Base-by-base conservation (phyloP, 2,113 vertebrate species). In the Felis catus region DNA sequence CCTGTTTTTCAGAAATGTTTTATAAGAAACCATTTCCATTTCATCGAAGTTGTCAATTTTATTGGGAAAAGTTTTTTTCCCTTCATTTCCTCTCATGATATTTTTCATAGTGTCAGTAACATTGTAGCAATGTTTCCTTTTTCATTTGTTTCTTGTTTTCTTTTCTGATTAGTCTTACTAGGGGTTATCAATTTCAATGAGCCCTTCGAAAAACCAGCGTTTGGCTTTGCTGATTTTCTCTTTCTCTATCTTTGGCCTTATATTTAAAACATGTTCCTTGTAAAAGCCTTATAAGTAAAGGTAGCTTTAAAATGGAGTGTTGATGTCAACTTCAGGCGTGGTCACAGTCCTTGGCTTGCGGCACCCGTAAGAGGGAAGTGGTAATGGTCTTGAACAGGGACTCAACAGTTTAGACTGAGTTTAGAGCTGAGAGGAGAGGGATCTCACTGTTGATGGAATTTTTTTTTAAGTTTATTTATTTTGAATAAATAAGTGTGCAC, bases 41-140 rank as follows among this genome's bases (percentile, higher is more conserved):
- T 92, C 33, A 78, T 39, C 18, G 23, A 39, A 88, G 25, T 74
- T 96, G n/a, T 63, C 33, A 95, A 41, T 74, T 79, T 88, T 80
- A 73, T 61, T 68, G 14, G 33, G 39, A 80, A 80, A 36, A 36
- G 8, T 61, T 58, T 92, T 91, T 91, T 73, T 4, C 70, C 45
- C 23, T 71, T 89, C 25, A 78, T 76, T 87, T 87, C 16, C 31
- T 92, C 18, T 88, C 87, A 41, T 58, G 41, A 53, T 89, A 3
- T 73, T 92, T 91, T 84, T 95, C 70, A 84, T 55, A 74, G 84
- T 95, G 19, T 10, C 53, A 84, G 8, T 93, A 68, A 85, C 83
- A 53, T 58, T 61, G 3, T 63, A 81, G 48, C 70, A 65, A 55
- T 94, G 8, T 53, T 63, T 78, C 2, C 29, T 25, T 91, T 88